Conservation (phyloP, 2,797 vertebrate genomes). For the Gymnoscopelus braueri region DNA sequence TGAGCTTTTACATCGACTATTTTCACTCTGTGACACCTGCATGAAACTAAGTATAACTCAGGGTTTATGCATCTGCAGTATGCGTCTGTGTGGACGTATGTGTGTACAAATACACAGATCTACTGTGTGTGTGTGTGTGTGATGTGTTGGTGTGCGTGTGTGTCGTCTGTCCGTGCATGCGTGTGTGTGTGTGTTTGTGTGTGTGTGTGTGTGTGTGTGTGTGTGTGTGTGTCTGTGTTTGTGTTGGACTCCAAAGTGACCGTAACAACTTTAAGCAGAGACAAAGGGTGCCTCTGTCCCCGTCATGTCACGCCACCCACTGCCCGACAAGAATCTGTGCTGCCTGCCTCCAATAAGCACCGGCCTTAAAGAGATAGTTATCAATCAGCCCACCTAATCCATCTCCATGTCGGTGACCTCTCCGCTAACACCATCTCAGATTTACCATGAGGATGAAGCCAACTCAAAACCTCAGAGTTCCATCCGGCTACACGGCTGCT, state of each 20-base stretch:
- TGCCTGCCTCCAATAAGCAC: slow-evolving; percentile 28
- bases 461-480: no score
- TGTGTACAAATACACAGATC: no score
- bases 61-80: no score
- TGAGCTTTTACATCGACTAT: no score
- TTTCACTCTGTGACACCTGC: no score
- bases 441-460: slow-evolving; percentile 23
- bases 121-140: neutral
- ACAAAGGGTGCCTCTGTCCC: slow-evolving; percentile 23
- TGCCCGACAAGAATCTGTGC: slow-evolving; percentile 40
- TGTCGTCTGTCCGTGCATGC: neutral
- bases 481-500: no score
- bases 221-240: slow-evolving; percentile 10
- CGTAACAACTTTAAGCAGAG: slow-evolving; percentile 4
- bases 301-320: slow-evolving; percentile 22
- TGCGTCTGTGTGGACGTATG: no score
- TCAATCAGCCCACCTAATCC: slow-evolving; percentile 39
- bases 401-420: neutral
- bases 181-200: no score
- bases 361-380: slow-evolving; percentile 50
- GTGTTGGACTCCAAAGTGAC: neutral
- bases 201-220: neutral
- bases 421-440: neutral
- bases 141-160: neutral
- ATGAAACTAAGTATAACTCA: no score